Conservation (phyloP, 2,888 invertebrate genomes). For the Melinaea marsaeus region DNA sequence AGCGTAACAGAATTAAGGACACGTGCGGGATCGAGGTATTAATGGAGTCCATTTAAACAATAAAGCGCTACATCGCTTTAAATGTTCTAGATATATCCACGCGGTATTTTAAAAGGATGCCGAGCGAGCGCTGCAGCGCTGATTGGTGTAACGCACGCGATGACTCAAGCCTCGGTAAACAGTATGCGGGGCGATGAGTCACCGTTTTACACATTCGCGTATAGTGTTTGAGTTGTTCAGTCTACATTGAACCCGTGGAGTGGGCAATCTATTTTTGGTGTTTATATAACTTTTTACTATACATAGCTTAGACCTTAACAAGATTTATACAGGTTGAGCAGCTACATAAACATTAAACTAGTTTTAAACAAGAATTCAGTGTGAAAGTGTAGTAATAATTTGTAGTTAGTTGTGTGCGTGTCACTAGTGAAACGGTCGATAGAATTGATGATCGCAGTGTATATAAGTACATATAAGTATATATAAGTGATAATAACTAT, state of each 20-base stretch:
- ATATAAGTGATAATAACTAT: constrained; percentile 48
- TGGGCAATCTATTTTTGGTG: constrained; percentile 61
- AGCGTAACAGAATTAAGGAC: constrained; percentile 47
- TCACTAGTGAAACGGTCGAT: constrained; percentile 73
- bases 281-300: constrained; percentile 70
- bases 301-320: constrained; percentile 58
- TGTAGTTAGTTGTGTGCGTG: constrained; percentile 66
- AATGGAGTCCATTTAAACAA: constrained; percentile 65
- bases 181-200: constrained; percentile 79
- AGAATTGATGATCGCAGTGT: constrained; percentile 67
- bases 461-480: constrained; percentile 55
- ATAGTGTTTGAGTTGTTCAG: constrained; percentile 77
- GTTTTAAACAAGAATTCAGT: constrained; percentile 54
- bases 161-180: constrained; percentile 78
- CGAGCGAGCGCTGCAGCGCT: constrained; percentile 65
- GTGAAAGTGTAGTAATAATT: constrained; percentile 69
- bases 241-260: constrained; percentile 74
- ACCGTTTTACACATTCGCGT: constrained; percentile 79
- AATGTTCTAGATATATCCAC: constrained; percentile 40
- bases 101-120: constrained; percentile 35
- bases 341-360: constrained; percentile 51
- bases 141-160: constrained; percentile 53
- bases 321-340: constrained; percentile 51
- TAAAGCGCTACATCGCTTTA: constrained; percentile 63
- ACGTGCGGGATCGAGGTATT: constrained; percentile 77